phyloP scores from a whole-genome alignment of 1,140 invertebrate genomes.

The Vanessa tameamea region DNA sequence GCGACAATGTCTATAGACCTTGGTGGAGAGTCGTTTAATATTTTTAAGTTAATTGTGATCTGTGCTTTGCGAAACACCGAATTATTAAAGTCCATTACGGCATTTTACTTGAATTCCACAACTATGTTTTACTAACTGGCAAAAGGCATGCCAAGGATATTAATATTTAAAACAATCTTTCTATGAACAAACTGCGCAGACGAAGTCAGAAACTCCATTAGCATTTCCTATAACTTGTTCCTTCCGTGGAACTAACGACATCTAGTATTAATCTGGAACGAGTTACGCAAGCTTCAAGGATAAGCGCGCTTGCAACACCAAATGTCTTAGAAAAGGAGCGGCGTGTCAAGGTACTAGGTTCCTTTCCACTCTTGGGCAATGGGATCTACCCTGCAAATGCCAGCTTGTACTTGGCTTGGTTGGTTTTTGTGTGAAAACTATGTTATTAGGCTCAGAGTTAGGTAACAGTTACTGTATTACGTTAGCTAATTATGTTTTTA shows the following conservation, averaged over 20 bases:
- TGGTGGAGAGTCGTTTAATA: too few species aligned
- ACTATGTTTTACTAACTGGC: too few species aligned
- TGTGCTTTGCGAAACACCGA: too few species aligned
- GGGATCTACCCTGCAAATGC: constrained; percentile 58
- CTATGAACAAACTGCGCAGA: too few species aligned
- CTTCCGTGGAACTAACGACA: constrained; percentile 17
- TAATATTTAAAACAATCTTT: too few species aligned
- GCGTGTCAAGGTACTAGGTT: constrained; percentile 58
- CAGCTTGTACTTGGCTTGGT: constrained; percentile 33
- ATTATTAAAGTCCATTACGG: too few species aligned
- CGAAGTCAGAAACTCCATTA: too few species aligned
- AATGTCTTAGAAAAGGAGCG: constrained; percentile 68
- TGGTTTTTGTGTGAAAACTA: constrained; percentile 24
- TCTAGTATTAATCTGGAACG: constrained; percentile 36
- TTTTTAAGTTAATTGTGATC: too few species aligned
- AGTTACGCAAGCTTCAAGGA: constrained; percentile 63
- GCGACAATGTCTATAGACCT: too few species aligned
- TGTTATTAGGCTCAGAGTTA: constrained; percentile 14
- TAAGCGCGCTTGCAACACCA: constrained; percentile 52
- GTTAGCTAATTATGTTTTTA: too few species aligned
- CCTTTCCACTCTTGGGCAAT: constrained; percentile 65
- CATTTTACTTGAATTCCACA: too few species aligned
- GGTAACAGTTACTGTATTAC: constrained; percentile 2
- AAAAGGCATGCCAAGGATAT: too few species aligned
- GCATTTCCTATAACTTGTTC: constrained; percentile 8